Conservation (phyloP, 2,797 vertebrate species). For the Molossus alvarezi region DNA sequence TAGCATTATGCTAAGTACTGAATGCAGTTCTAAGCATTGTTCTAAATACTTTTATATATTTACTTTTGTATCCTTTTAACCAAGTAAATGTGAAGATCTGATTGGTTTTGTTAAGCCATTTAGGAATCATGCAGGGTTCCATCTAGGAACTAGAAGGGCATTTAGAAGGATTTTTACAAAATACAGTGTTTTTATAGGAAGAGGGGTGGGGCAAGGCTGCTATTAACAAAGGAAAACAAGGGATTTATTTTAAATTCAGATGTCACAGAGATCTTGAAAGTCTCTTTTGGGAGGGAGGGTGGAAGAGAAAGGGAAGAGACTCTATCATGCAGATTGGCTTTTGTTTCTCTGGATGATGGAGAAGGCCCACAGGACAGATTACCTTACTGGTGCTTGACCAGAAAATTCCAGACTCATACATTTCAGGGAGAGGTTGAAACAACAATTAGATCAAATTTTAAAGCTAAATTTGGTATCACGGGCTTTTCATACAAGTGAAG, state of each 20-base stretch:
- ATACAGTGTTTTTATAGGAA: background rate
- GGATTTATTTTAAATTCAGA: background rate
- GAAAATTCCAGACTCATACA: background rate
- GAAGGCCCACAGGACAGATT: background rate
- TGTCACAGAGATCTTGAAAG: background rate
- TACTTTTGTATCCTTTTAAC: background rate
- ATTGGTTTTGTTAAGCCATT: background rate
- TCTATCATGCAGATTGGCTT: background rate
- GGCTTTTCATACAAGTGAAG: background rate
- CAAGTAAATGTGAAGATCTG: background rate
- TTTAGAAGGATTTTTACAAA: background rate
- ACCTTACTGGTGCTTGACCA: background rate
- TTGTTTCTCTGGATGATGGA: background rate
- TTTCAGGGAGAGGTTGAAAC: background rate
- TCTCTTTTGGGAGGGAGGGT: background rate
- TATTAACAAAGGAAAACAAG: background rate
- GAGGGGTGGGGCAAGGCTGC: too few relatives aligned
- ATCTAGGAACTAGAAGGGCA: background rate
- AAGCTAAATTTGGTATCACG: background rate
- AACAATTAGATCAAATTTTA: background rate
- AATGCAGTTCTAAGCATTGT: background rate
- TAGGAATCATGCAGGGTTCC: background rate
- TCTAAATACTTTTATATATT: background rate
- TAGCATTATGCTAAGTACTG: background rate
- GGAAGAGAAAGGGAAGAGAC: background rate